phyloP scores from a whole-genome alignment of 2,113 vertebrate species.

The Notarius quadriscutis region DNA sequence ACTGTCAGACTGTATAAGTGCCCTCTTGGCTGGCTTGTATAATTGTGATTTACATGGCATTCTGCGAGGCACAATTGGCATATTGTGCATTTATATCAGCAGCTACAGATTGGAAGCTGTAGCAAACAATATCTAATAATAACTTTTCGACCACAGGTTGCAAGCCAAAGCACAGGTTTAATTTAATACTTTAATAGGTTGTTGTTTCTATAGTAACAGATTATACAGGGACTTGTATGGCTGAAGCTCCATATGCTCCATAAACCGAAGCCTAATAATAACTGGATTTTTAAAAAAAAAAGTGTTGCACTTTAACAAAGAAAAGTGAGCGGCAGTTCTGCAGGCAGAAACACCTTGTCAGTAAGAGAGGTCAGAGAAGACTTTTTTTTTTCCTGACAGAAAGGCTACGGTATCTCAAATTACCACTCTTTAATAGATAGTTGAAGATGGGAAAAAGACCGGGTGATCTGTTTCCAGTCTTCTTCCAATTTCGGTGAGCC shows the following conservation, averaged over 20 bases:
- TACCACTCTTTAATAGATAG: background rate
- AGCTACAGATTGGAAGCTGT: background rate
- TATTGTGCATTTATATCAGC: background rate
- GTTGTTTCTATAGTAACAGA: slow-evolving; percentile 7
- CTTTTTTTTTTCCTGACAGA: background rate
- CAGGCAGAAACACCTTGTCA: background rate
- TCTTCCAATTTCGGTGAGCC: background rate
- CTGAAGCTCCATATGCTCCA: background rate
- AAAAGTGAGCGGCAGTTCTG: background rate
- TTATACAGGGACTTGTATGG: background rate
- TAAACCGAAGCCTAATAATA: background rate
- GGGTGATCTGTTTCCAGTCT: background rate
- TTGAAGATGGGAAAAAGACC: background rate
- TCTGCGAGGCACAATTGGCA: background rate
- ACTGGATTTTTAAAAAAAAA: background rate
- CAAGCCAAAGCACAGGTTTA: slow-evolving; percentile 1
- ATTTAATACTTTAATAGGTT: slow-evolving; percentile 9
- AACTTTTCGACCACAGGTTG: background rate
- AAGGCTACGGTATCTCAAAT: background rate
- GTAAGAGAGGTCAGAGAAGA: background rate
- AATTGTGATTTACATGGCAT: background rate
- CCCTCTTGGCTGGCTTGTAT: background rate
- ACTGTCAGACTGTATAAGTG: background rate
- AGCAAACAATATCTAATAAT: background rate
- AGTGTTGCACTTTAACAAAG: background rate